Evolutionary conservation across 64 coral and sea anemone species (phyloP).

Genomic region (Montipora cactus): DNA sequence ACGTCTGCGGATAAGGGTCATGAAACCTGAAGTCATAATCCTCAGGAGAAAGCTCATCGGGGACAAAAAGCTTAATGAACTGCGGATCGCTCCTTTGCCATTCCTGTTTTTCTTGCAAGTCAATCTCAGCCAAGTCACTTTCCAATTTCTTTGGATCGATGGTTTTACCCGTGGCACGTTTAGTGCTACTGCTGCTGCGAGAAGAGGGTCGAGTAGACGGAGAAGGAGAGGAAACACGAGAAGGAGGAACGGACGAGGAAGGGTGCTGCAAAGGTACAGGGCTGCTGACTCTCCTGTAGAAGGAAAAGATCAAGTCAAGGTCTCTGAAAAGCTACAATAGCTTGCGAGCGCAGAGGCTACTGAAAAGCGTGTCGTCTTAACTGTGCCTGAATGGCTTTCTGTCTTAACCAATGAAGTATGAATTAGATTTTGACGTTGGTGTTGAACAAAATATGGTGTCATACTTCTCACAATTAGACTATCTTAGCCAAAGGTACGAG

Average conservation of each 20-base stretch:
- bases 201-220: conserved; percentile 5
- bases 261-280: conserved; percentile 19
- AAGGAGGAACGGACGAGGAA: conserved; percentile 28
- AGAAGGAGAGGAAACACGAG: conserved; percentile 12
- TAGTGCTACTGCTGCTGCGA: background rate
- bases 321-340: too few species aligned
- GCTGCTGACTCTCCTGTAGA: conserved; percentile 5
- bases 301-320: background rate
- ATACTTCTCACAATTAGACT: too few species aligned
- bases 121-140: conserved; percentile 52
- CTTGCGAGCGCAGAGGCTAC: too few species aligned
- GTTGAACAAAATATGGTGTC: too few species aligned
- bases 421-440: too few species aligned
- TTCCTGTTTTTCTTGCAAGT: conserved; percentile 64
- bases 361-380: too few species aligned
- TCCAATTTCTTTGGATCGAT: conserved; percentile 42
- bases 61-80: conserved; percentile 76
- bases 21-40: conserved; percentile 69
- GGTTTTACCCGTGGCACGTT: background rate
- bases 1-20: conserved; percentile 86
- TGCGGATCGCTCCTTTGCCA: conserved; percentile 75
- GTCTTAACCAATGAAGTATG: too few species aligned
- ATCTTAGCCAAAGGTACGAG: too few species aligned
- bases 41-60: conserved; percentile 32
- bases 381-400: too few species aligned